A percentile compares a stretch with the other conserved stretches of the same genome.
Conservation (phyloP, 1,140 invertebrate species). For the Drosophila nasuta region DNA sequence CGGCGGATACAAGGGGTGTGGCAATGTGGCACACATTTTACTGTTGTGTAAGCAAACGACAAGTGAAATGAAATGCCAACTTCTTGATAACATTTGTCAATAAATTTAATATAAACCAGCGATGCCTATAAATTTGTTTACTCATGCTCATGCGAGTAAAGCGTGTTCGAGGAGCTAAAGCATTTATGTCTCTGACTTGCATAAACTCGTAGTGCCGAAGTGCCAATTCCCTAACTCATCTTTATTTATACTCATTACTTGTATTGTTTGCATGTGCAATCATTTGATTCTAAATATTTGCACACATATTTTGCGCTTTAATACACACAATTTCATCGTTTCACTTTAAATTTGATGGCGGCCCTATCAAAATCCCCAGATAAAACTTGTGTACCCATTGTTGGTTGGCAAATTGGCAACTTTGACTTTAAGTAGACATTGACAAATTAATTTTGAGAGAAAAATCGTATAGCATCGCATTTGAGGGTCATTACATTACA, state of each 20-base stretch:
- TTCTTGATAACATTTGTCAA: conserved; percentile 79
- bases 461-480: conserved; percentile 45
- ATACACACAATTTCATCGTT: not conserved
- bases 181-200: conserved; percentile 21
- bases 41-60: conserved; percentile 77
- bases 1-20: not conserved
- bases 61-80: conserved; percentile 76
- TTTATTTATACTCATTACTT: not conserved
- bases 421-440: conserved; percentile 80
- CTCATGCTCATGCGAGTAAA: conserved; percentile 11
- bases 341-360: not conserved
- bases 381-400: not conserved
- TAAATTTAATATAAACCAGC: conserved; percentile 74
- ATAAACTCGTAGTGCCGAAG: not conserved
- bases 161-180: conserved; percentile 32
- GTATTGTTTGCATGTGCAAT: not conserved
- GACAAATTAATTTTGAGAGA: conserved; percentile 73
- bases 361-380: not conserved
- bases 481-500: conserved; percentile 56
- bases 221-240: not conserved
- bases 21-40: conserved; percentile 74
- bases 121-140: conserved; percentile 52
- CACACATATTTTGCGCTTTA: not conserved
- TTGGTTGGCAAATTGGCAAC: conserved; percentile 54
- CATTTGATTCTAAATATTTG: not conserved